Evolutionary conservation across 2,888 invertebrate species (phyloP), one percentile per base, ranked within the genome.

Genomic region (Eupithecia abbreviata): DNA sequence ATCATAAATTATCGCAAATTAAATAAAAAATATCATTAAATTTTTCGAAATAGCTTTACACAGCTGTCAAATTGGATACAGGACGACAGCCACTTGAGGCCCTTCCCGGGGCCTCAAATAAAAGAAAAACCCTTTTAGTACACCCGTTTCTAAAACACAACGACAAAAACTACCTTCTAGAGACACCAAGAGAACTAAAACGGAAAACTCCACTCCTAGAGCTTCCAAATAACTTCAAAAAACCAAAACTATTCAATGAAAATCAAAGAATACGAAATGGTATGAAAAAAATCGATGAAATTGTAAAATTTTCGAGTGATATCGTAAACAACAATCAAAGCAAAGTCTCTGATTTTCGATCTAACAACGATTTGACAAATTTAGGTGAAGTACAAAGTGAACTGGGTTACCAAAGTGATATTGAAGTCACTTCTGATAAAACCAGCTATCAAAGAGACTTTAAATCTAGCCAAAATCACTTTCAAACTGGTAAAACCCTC

Each of bases 121-220:
- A 85, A 79, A 78, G 90, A 0, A 93, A 91, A 85, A 94, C 94
- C 0, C 73, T 93, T 13, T 82, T 94, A 3, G 94, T 94, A 0
- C 91, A 92, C 13, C 94, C 94, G 0, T 93, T 91, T 47, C 81
- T 74, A 7, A 85, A 86, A 80, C 80, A 69, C 6, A 74, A 55
- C 6, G 85, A 86, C 15, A 92, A 90, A 79, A 85, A 82, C 18
- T 94, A 94, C 10, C 77, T 94, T 18, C 73, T 94, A 0, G 94
- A 94, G 88, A 92, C 93, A 0, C 94, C 94, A 0, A 90, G 86
- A 72, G 90, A 91, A n/a, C 51, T 92, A 1, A 94, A 94, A 85
- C 80, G 94, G 43, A 92, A 91, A 77, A 84, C 82, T 0, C 93
- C 94, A 0, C 76, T 94, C 0, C 76, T 94, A 0, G 91, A 93